These are phyloP conservation scores for Maniola hyperantus DNA, from an alignment of 2,888 invertebrate genomes.

Conservation along the genomic window DNA sequence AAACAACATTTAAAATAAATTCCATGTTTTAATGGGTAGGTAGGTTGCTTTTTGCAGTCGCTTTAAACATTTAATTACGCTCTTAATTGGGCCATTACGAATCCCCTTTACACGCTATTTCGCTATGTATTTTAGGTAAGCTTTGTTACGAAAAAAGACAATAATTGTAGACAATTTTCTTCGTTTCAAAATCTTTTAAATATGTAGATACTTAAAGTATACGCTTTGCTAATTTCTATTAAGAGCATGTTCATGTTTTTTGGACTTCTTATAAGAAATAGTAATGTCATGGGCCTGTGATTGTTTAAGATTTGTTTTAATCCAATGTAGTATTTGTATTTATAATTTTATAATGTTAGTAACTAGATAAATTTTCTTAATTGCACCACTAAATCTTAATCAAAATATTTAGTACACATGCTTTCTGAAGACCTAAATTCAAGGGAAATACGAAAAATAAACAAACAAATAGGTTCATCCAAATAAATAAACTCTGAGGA, in stretches of 20 bases:
- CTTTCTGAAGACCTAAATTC: too few species aligned
- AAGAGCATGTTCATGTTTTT: not conserved
- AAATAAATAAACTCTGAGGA: too few species aligned
- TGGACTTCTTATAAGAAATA: not conserved
- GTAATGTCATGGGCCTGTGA: not conserved
- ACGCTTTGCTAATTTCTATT: conserved; percentile 15
- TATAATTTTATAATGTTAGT: too few species aligned
- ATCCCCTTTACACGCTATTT: conserved; percentile 26
- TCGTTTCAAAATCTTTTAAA: conserved; percentile 4
- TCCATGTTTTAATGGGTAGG: conserved; percentile 25
- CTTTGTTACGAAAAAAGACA: conserved; percentile 17
- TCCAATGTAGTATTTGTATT: too few species aligned
- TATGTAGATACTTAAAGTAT: not conserved
- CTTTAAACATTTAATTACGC: conserved; percentile 30
- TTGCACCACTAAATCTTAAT: too few species aligned
- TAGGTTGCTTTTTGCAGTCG: conserved; percentile 27
- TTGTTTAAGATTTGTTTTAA: not conserved
- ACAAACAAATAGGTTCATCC: too few species aligned
- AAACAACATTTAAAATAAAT: conserved; percentile 37
- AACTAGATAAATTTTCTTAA: too few species aligned
- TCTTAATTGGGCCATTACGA: conserved; percentile 24
- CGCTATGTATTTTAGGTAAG: conserved; percentile 19
- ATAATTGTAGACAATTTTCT: conserved; percentile 19
- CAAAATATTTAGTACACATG: too few species aligned
- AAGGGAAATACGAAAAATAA: too few species aligned